phyloP scores from a whole-genome alignment of 2,888 invertebrate genomes.

The Lepidonotus clava region DNA sequence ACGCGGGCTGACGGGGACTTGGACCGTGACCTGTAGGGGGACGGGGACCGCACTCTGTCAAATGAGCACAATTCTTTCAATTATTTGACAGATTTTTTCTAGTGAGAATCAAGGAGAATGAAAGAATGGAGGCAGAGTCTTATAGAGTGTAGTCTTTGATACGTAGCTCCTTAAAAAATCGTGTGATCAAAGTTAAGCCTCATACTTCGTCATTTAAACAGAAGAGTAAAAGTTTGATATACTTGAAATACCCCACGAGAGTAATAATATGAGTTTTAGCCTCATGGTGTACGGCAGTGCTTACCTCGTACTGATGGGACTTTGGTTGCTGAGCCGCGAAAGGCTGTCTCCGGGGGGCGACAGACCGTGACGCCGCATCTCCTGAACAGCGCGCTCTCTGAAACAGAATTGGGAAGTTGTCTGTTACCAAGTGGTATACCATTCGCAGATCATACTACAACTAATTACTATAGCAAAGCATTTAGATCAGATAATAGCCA shows the following conservation, averaged over 20 bases:
- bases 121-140: too few relatives aligned
- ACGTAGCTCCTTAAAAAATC: too few relatives aligned
- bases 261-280: too few relatives aligned
- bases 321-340: conserved; percentile 32
- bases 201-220: too few relatives aligned
- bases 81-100: too few relatives aligned
- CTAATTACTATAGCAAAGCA: background rate
- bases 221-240: too few relatives aligned
- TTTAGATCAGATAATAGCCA: background rate
- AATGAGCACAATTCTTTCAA: too few relatives aligned
- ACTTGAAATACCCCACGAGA: too few relatives aligned
- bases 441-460: background rate
- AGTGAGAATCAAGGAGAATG: too few relatives aligned
- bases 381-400: conserved; percentile 79
- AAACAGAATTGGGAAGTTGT: conserved; percentile 48
- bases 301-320: conserved; percentile 4
- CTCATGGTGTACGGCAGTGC: too few relatives aligned
- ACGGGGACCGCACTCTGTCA: conserved; percentile 36
- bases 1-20: conserved; percentile 18
- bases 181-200: too few relatives aligned
- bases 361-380: conserved; percentile 76
- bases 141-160: too few relatives aligned
- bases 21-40: conserved; percentile 10
- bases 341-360: conserved; percentile 68
- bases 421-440: background rate